Conservation (phyloP, 2,113 vertebrate genomes). For the Phylloscopus trochiloides region DNA sequence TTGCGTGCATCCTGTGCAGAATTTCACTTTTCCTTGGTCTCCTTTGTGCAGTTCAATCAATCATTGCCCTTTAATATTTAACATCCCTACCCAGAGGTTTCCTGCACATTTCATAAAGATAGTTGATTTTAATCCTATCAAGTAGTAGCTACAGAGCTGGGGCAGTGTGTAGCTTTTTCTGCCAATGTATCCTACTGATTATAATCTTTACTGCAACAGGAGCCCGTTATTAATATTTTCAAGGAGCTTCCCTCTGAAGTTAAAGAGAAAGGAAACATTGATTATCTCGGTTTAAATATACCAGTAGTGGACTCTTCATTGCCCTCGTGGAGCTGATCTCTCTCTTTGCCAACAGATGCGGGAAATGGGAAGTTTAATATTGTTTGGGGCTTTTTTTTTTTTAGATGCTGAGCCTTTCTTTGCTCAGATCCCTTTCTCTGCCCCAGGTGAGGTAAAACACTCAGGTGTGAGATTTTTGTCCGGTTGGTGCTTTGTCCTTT, state of each 20-base stretch:
- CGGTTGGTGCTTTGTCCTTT: neutral
- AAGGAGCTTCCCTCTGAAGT: neutral
- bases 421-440: slow-evolving; percentile 35
- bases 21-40: neutral
- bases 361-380: neutral
- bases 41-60: neutral
- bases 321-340: neutral
- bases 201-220: neutral
- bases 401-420: neutral
- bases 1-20: neutral
- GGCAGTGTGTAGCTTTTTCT: neutral
- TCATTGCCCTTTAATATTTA: slow-evolving; percentile 3
- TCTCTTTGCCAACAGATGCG: neutral
- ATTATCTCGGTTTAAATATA: neutral
- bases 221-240: neutral
- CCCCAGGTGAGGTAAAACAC: slow-evolving; percentile 59
- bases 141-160: neutral
- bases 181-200: neutral
- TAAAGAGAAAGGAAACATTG: neutral
- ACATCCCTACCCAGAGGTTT: neutral
- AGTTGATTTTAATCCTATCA: neutral
- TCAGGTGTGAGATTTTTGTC: slow-evolving; percentile 35
- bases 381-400: neutral
- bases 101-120: neutral
- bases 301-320: neutral